These are phyloP conservation scores for Melanchra persicariae DNA, from an alignment of 2,888 invertebrate species.

Conservation along the genomic window DNA sequence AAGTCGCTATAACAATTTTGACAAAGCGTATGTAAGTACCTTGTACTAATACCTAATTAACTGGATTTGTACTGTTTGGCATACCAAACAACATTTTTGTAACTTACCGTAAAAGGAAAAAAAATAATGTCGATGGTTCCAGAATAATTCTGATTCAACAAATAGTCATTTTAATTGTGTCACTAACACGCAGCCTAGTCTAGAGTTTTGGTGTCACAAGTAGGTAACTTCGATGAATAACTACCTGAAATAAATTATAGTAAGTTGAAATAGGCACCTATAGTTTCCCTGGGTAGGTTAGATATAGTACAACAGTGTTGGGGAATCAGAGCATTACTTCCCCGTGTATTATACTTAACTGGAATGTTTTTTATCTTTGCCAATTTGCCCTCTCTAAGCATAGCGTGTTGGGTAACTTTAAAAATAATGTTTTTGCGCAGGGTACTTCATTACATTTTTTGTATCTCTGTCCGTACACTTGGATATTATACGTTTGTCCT, in stretches of 20 bases:
- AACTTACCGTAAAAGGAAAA: neutral
- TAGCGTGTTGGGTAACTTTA: constrained; percentile 21
- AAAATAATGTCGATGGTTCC: neutral
- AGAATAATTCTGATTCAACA: neutral
- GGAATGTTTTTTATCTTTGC: constrained; percentile 3
- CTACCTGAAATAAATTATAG: neutral
- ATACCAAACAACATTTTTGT: neutral
- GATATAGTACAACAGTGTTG: neutral
- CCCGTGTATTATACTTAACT: neutral
- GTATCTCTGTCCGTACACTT: constrained; percentile 21
- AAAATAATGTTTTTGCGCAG: constrained; percentile 34
- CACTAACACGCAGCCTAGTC: neutral
- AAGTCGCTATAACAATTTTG: neutral
- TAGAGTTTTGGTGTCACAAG: neutral
- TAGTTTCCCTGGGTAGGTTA: neutral
- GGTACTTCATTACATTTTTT: constrained; percentile 49
- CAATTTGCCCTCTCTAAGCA: constrained; percentile 16
- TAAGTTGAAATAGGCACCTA: neutral
- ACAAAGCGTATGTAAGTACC: no score
- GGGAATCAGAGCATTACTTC: constrained; percentile 9
- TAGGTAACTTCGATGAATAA: constrained; percentile 5
- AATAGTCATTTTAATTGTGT: neutral
- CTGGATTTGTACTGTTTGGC: neutral
- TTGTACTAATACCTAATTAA: neutral
- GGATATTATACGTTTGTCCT: constrained; percentile 41